Percentiles rank a stretch among this genome's conserved stretches.
These are phyloP conservation scores for Holocentrus rufus DNA, from an alignment of 2,797 vertebrate genomes.

Conservation along the genomic window DNA sequence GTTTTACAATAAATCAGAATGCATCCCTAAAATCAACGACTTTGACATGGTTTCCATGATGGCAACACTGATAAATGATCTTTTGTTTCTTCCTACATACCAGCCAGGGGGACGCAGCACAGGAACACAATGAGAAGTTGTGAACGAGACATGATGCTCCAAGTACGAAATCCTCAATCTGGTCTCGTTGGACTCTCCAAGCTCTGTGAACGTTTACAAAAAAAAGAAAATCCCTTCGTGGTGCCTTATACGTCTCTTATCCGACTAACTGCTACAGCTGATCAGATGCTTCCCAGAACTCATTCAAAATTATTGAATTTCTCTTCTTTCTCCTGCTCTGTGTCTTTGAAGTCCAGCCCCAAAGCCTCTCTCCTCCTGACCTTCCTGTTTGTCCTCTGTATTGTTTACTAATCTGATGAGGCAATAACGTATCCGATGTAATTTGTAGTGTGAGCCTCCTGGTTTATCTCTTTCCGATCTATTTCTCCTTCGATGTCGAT, in stretches of 20 bases:
- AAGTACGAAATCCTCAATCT: conserved; percentile 19
- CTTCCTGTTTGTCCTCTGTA: not conserved
- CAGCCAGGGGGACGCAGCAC: conserved; percentile 70
- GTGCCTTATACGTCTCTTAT: not conserved
- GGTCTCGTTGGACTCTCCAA: conserved; percentile 9
- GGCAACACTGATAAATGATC: not conserved
- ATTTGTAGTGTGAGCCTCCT: conserved; percentile 7
- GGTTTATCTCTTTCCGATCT: conserved; percentile 6
- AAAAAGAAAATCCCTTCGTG: not conserved
- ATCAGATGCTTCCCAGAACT: conserved; percentile 5
- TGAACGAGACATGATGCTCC: conserved; percentile 64
- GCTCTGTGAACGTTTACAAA: not conserved
- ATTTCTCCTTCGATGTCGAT: not conserved
- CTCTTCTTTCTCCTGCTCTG: not conserved
- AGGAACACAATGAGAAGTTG: conserved; percentile 58
- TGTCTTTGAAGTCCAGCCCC: conserved; percentile 1
- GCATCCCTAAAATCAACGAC: no score
- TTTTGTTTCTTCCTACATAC: conserved; percentile 53
- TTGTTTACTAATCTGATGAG: conserved; percentile 1
- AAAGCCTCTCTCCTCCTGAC: not conserved
- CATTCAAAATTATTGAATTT: conserved; percentile 43
- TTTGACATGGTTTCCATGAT: not conserved
- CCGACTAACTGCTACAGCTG: conserved; percentile 23
- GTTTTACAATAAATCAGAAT: not conserved
- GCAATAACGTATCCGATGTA: not conserved